A percentile compares a stretch with the other conserved stretches of the same genome.
phyloP scores from a whole-genome alignment of 2,888 invertebrate genomes.

The Synanthedon tipuliformis region DNA sequence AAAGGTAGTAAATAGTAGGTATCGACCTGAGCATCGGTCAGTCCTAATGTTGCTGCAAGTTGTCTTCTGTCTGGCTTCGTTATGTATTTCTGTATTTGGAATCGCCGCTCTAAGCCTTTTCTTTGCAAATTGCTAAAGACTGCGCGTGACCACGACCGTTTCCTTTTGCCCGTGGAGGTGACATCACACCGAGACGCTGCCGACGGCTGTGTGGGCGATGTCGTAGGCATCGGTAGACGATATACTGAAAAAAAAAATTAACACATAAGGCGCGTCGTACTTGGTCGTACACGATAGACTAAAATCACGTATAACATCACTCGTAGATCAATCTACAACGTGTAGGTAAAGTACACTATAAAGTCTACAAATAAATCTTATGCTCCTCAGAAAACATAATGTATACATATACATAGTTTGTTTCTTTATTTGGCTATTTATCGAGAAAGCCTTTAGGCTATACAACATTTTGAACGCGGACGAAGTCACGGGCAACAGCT shows the following conservation, averaged over 20 bases:
- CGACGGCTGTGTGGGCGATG: constrained; percentile 39
- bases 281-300: no score
- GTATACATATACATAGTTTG: no score
- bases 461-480: no score
- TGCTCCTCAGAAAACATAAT: no score
- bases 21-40: constrained; percentile 91
- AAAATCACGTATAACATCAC: no score
- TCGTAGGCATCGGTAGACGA: constrained; percentile 48
- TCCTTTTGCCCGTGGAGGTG: constrained; percentile 75
- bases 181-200: constrained; percentile 56
- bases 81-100: constrained; percentile 95
- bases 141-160: constrained; percentile 94
- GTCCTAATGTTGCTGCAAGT: constrained; percentile 89
- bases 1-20: constrained; percentile 1
- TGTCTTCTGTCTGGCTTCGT: constrained; percentile 94
- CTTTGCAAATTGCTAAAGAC: constrained; percentile 94
- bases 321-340: no score
- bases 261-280: no score
- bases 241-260: constrained; percentile 35
- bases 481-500: no score
- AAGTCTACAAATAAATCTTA: no score
- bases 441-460: no score
- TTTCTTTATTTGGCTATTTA: no score
- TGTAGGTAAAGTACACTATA: no score
- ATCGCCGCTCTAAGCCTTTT: constrained; percentile 92